These are phyloP conservation scores for Cheilosia variabilis DNA, from an alignment of 2,888 invertebrate species.

Conservation along the genomic window DNA sequence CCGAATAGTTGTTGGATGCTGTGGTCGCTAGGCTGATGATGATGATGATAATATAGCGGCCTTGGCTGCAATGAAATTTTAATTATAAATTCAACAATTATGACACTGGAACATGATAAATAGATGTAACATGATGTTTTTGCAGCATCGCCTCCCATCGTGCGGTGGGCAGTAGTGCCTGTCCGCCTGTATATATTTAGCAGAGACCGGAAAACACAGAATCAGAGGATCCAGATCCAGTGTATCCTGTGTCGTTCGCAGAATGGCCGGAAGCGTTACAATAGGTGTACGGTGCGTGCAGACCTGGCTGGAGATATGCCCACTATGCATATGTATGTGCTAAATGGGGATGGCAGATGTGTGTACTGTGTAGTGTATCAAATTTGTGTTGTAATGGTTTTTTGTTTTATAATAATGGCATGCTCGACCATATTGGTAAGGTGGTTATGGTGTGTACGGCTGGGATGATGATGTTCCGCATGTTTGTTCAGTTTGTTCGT, in stretches of 20 bases:
- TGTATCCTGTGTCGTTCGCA: conserved; percentile 59
- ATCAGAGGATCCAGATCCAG: conserved; percentile 61
- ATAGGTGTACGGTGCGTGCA: conserved; percentile 67
- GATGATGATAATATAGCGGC: neutral
- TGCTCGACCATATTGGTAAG: conserved; percentile 56
- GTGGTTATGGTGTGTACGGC: conserved; percentile 39
- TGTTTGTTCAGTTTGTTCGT: conserved; percentile 71
- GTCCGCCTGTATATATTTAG: conserved; percentile 60
- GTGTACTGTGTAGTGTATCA: conserved; percentile 57
- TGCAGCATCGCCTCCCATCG: conserved; percentile 66
- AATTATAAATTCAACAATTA: conserved; percentile 75
- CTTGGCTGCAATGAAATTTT: conserved; percentile 69
- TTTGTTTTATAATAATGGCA: conserved; percentile 71
- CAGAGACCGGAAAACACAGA: conserved; percentile 70
- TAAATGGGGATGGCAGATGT: conserved; percentile 37
- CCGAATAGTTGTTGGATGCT: conserved; percentile 58
- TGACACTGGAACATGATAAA: conserved; percentile 73
- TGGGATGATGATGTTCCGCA: conserved; percentile 66
- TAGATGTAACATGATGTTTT: conserved; percentile 75
- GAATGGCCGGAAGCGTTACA: conserved; percentile 72
- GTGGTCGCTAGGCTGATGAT: conserved; percentile 7
- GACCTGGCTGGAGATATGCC: conserved; percentile 33
- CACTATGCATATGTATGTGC: neutral
- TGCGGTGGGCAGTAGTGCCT: conserved; percentile 8
- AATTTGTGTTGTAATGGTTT: conserved; percentile 68